A percentile compares a stretch with the other conserved stretches of the same genome.
These are phyloP conservation scores for Helarctos malayanus DNA, from an alignment of 2,797 vertebrate genomes.

Conservation along the genomic window DNA sequence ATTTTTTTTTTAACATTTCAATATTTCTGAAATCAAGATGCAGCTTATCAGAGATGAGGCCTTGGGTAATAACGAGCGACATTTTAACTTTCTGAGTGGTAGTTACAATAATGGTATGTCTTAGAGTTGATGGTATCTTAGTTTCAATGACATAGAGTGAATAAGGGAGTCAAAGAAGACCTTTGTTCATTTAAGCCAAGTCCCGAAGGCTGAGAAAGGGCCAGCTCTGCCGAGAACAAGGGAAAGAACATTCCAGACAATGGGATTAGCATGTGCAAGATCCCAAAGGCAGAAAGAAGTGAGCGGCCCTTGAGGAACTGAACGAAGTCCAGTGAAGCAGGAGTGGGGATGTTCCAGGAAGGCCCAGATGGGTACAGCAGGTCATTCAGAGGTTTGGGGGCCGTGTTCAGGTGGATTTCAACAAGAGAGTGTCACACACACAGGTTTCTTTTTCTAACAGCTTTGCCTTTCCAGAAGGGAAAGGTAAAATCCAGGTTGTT, in stretches of 20 bases:
- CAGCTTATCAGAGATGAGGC: not conserved
- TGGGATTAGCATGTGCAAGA: not conserved
- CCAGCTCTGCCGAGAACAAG: not conserved
- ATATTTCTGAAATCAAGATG: constrained; percentile 12
- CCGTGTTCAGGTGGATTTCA: not conserved
- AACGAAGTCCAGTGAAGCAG: not conserved
- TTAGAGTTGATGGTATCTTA: not conserved
- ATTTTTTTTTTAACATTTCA: not conserved
- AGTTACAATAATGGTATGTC: not conserved
- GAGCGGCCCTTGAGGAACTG: not conserved
- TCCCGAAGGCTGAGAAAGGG: not conserved
- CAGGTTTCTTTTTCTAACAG: not conserved
- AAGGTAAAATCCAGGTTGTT: not conserved
- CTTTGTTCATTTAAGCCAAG: not conserved
- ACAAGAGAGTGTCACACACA: not conserved
- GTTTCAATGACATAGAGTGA: not conserved
- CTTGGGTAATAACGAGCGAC: not conserved
- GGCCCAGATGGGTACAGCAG: not conserved
- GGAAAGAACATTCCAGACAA: not conserved
- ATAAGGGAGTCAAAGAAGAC: not conserved
- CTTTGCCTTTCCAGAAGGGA: not conserved
- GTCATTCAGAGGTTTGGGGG: not conserved
- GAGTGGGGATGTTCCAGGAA: not conserved
- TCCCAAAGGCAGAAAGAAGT: not conserved
- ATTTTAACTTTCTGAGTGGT: not conserved